Evolutionary conservation across 2,113 vertebrate species (phyloP), one percentile per base, ranked within the genome.

Genomic region (Amphilophus citrinellus): DNA sequence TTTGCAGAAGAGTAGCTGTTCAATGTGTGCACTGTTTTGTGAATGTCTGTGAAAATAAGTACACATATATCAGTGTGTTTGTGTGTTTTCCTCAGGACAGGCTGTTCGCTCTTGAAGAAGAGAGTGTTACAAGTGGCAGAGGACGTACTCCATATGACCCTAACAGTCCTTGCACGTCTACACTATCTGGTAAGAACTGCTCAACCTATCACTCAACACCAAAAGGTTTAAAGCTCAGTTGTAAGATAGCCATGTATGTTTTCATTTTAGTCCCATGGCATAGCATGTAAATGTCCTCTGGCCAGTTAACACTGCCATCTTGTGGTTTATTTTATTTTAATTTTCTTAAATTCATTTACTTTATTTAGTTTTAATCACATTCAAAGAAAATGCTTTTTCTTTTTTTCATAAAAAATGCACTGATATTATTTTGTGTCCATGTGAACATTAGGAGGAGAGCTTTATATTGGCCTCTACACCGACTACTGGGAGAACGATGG

Each of bases 401-500:
- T 83, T 53, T 9, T 27, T 4, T 37, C 44, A 42, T 24, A 42
- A 22, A 6, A 32, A 3, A n/a, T 47, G 18, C 5, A 47, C 30
- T 61, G 11, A 53, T 57, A 6, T n/a, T 35, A 10, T 8, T 50
- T 30, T 79, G 75, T 77, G 30, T 84, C 80, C 59, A 42, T 59
- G 57, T 53, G 1, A 77, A 3, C 3, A 50, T 81, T 79, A 99
- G 98, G 96, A 82, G 96, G 96, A 27, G 97, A 98, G 61, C 92
- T 99, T 65, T 99, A 97, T 47, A 85, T 97, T 13, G 98, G 97
- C 9, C 96, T 99, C 63, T 98, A 98, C 91, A 98, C 96, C 0
- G 98, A 99, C 92, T 99, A 98, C 93, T 99, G 98, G 98, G 97
- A 97, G 80, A 97, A 98, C 22, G 98, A 99, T 1, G 97, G 97